phyloP scores from a whole-genome alignment of 2,888 invertebrate species.

The Melieria omissa region DNA sequence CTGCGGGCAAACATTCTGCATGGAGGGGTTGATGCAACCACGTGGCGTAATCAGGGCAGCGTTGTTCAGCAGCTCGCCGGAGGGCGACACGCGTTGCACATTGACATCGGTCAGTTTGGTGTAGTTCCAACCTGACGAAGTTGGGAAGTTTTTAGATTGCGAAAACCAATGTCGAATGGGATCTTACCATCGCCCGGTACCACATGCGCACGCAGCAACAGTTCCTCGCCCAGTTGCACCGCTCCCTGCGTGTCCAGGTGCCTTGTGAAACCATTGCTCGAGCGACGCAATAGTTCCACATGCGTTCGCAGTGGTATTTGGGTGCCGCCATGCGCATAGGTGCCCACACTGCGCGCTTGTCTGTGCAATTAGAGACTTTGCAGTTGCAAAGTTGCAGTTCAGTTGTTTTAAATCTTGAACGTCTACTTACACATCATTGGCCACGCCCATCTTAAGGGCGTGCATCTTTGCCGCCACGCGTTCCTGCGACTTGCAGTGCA shows the following conservation, averaged over 20 bases:
- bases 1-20: constrained; percentile 67
- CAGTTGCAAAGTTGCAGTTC: background rate
- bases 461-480: constrained; percentile 69
- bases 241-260: constrained; percentile 68
- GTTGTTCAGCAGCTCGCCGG: constrained; percentile 61
- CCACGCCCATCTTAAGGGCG: constrained; percentile 65
- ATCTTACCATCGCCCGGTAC: constrained; percentile 70
- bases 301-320: constrained; percentile 70
- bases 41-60: constrained; percentile 65
- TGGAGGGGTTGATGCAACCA: constrained; percentile 68
- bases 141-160: background rate
- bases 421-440: constrained; percentile 66
- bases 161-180: background rate
- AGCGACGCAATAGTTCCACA: constrained; percentile 68
- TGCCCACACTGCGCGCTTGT: constrained; percentile 61
- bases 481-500: constrained; percentile 71
- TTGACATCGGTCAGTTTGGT: constrained; percentile 70
- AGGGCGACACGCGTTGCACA: constrained; percentile 61
- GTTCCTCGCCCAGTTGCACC: constrained; percentile 71
- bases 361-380: constrained; percentile 46
- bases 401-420: background rate
- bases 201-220: constrained; percentile 69
- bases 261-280: constrained; percentile 68
- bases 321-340: constrained; percentile 70
- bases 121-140: constrained; percentile 65